These are phyloP conservation scores for Bergia sp. DNA, from an alignment of 92 coral and sea anemone genomes.

Conservation along the genomic window DNA sequence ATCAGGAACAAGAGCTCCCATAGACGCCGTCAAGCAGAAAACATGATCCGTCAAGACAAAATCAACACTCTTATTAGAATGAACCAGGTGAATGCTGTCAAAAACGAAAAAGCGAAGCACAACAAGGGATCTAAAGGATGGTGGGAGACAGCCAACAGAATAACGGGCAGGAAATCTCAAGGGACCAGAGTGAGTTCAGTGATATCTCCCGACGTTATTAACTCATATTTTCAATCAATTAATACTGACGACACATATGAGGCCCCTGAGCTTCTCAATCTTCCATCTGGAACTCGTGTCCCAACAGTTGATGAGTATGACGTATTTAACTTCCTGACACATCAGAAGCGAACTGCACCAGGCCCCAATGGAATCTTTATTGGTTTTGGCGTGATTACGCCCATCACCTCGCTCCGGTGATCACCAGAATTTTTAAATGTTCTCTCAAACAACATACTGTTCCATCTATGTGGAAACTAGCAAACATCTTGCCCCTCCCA, in stretches of 20 bases:
- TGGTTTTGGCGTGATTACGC: constrained; percentile 57
- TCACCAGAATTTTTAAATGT: constrained; percentile 51
- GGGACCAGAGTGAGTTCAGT: constrained; percentile 37
- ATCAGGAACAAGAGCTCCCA: constrained; percentile 23
- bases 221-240: constrained; percentile 57
- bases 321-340: not conserved
- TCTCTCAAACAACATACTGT: constrained; percentile 2
- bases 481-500: constrained; percentile 47
- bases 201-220: constrained; percentile 47
- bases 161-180: constrained; percentile 56
- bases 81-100: constrained; percentile 32
- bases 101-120: not conserved
- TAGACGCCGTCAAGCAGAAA: not conserved
- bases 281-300: constrained; percentile 41
- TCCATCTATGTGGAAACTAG: constrained; percentile 26
- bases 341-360: not conserved
- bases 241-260: constrained; percentile 52
- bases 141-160: constrained; percentile 40
- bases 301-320: constrained; percentile 22
- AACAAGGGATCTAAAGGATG: constrained; percentile 44
- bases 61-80: constrained; percentile 35
- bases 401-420: constrained; percentile 54
- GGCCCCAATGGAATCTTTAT: constrained; percentile 53
- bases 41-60: not conserved
- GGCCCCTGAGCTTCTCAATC: constrained; percentile 35